Percentiles rank a stretch among this genome's conserved stretches.
Conservation (phyloP, 2,888 invertebrate genomes). For the Scaptomyza parva region DNA sequence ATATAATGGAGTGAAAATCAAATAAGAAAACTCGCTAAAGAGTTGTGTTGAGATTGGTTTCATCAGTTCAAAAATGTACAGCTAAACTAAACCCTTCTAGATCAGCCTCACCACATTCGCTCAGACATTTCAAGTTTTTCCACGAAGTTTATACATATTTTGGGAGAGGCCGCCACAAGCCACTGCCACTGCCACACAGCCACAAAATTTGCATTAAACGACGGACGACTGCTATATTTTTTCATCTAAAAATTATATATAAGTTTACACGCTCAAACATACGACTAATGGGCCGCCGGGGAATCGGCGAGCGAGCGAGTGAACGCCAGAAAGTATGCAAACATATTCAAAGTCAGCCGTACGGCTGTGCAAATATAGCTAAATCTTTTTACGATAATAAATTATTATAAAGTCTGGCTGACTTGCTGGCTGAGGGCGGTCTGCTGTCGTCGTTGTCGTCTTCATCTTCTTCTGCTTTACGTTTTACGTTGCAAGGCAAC, state of each 20-base stretch:
- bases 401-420: conserved; percentile 80
- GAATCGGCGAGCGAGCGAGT: conserved; percentile 40
- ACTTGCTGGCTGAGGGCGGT: conserved; percentile 19
- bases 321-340: conserved; percentile 56
- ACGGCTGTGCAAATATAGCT: conserved; percentile 56
- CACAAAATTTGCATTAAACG: conserved; percentile 55
- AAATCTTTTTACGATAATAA: conserved; percentile 77
- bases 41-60: conserved; percentile 1
- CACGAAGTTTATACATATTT: conserved; percentile 11
- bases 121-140: conserved; percentile 14
- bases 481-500: too few species aligned
- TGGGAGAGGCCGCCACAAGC: conserved; percentile 40
- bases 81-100: conserved; percentile 1
- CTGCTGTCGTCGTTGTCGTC: conserved; percentile 18
- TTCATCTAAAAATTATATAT: conserved; percentile 64
- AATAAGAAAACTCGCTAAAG: neutral
- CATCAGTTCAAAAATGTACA: conserved; percentile 6
- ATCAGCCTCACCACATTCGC: conserved; percentile 11
- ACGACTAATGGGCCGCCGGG: conserved; percentile 77
- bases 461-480: conserved; percentile 38
- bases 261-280: conserved; percentile 63
- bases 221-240: conserved; percentile 67
- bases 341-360: conserved; percentile 62
- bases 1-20: conserved; percentile 1
- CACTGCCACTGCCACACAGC: too few species aligned